phyloP scores from a whole-genome alignment of 2,113 vertebrate species.

The Oostethus manadensis region DNA sequence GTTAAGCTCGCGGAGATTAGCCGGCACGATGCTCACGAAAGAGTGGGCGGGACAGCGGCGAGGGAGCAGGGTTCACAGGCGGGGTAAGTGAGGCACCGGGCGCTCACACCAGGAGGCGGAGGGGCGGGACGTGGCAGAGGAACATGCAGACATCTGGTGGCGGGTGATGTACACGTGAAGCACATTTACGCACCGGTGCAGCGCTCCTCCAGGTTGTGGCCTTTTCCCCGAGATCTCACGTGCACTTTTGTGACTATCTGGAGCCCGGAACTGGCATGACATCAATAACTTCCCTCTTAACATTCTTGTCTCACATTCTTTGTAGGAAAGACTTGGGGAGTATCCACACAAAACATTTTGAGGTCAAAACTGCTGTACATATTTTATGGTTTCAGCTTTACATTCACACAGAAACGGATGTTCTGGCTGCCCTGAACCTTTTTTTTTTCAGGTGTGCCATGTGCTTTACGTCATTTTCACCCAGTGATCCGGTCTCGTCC shows the following conservation, averaged over 20 bases:
- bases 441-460: too few species aligned
- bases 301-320: not conserved
- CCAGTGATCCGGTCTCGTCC: too few species aligned
- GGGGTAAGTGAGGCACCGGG: constrained; percentile 38
- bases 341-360: too few species aligned
- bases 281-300: not conserved
- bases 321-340: too few species aligned
- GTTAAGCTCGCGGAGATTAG: constrained; percentile 58
- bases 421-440: too few species aligned
- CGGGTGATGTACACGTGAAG: constrained; percentile 25
- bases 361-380: too few species aligned
- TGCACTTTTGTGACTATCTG: constrained; percentile 35
- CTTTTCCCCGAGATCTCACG: not conserved
- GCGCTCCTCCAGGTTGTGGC: not conserved
- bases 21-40: constrained; percentile 34
- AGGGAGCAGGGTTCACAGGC: constrained; percentile 52
- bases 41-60: constrained; percentile 20
- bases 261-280: constrained; percentile 15
- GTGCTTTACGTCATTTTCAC: too few species aligned
- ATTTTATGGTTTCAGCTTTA: too few species aligned
- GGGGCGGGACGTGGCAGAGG: constrained; percentile 9
- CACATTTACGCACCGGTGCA: constrained; percentile 11
- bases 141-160: constrained; percentile 17
- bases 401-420: too few species aligned
- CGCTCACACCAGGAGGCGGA: constrained; percentile 17